These are phyloP conservation scores for Philypnodon macrostomus DNA, from an alignment of 2,797 vertebrate genomes.

Conservation along the genomic window DNA sequence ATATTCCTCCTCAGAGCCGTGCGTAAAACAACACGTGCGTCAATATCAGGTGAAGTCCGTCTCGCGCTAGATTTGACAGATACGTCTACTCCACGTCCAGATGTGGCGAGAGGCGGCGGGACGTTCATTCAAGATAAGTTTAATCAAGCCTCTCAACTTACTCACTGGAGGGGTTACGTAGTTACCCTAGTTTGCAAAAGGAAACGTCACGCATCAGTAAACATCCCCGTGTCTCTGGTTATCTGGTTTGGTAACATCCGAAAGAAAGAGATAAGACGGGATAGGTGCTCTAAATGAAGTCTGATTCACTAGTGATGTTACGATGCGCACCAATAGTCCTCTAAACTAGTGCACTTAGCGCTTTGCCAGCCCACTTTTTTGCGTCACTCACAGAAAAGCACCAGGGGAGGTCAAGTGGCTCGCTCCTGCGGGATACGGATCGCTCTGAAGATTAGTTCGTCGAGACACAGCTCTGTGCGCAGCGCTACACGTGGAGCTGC, in stretches of 20 bases:
- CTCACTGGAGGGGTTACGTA: slow-evolving; percentile 36
- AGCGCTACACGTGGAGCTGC: neutral
- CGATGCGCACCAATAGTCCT: slow-evolving; percentile 65
- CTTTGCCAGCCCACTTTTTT: slow-evolving; percentile 78
- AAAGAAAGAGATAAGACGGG: slow-evolving; percentile 19
- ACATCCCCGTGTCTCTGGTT: slow-evolving; percentile 43
- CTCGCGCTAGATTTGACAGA: slow-evolving; percentile 49
- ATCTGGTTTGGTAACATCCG: slow-evolving; percentile 55
- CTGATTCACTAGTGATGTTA: slow-evolving; percentile 63
- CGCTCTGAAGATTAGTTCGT: slow-evolving; percentile 53
- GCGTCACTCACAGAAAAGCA: slow-evolving; percentile 70
- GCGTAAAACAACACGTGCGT: slow-evolving; percentile 13
- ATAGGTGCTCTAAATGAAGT: slow-evolving; percentile 53
- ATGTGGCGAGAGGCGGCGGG: slow-evolving; percentile 61
- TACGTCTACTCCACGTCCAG: slow-evolving; percentile 51
- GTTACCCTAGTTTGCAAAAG: slow-evolving; percentile 35
- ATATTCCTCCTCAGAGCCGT: slow-evolving; percentile 43
- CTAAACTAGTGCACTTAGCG: slow-evolving; percentile 71
- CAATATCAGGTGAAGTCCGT: slow-evolving; percentile 38
- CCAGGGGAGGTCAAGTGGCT: slow-evolving; percentile 72
- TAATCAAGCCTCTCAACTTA: slow-evolving; percentile 42
- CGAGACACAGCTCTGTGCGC: slow-evolving; percentile 26
- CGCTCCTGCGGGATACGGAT: slow-evolving; percentile 63
- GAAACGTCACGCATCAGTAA: slow-evolving; percentile 45
- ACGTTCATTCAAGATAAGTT: slow-evolving; percentile 69